These are phyloP conservation scores for Imbricaverruca yamaguchii DNA, from an alignment of 2,888 invertebrate genomes.

Conservation along the genomic window DNA sequence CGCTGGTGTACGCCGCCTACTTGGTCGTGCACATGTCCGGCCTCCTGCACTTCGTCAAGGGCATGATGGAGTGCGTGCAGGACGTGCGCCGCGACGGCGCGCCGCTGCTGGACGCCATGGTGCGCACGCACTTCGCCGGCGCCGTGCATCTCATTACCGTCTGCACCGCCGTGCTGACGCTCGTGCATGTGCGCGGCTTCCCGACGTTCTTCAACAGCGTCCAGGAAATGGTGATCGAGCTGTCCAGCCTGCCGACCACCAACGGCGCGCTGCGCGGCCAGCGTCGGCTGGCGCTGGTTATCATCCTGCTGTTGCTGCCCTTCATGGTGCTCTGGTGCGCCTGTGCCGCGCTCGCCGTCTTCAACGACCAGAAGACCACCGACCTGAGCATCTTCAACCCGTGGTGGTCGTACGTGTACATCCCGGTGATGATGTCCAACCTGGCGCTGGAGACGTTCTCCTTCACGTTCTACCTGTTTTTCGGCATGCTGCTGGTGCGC, in stretches of 20 bases:
- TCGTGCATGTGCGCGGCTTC: background rate
- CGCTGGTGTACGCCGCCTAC: background rate
- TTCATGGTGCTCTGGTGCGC: slow-evolving; percentile 4
- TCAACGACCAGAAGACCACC: background rate
- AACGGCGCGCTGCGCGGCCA: background rate
- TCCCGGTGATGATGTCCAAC: slow-evolving; percentile 12
- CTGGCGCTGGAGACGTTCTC: slow-evolving; percentile 9
- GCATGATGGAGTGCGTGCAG: slow-evolving; percentile 4
- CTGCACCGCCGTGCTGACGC: background rate
- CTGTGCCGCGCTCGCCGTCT: slow-evolving; percentile 1
- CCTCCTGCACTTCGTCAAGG: slow-evolving; percentile 7
- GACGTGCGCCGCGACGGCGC: background rate
- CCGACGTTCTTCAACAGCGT: slow-evolving; percentile 2
- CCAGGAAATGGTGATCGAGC: slow-evolving; percentile 2
- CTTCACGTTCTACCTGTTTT: slow-evolving; percentile 17
- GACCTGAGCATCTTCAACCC: slow-evolving; percentile 7
- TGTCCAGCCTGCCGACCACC: slow-evolving; percentile 1
- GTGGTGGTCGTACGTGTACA: slow-evolving; percentile 11
- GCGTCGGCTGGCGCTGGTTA: background rate
- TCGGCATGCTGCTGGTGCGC: slow-evolving; percentile 1
- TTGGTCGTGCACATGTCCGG: background rate
- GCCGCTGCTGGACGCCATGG: background rate
- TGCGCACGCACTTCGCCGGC: background rate
- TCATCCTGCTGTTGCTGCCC: background rate
- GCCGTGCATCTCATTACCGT: background rate